Percentiles rank a stretch among this genome's conserved stretches.
Conservation (phyloP, 2,888 invertebrate genomes). For the Volucella zonaria region DNA sequence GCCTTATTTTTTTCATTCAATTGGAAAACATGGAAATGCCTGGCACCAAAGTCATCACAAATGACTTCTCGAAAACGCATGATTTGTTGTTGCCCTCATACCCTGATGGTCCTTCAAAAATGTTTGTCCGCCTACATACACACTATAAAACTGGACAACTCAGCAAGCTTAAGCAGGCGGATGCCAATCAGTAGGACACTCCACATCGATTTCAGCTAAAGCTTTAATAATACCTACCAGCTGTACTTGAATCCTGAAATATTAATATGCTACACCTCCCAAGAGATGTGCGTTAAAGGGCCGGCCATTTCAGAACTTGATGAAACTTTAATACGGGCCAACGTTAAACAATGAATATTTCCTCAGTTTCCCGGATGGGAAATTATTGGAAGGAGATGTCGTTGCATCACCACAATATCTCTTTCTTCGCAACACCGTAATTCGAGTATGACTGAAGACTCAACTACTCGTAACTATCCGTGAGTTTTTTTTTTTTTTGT, state of each 20-base stretch:
- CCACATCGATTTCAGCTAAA: constrained; percentile 52
- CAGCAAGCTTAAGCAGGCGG: not conserved
- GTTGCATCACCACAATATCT: not conserved
- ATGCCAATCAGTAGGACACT: constrained; percentile 10
- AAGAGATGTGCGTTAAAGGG: too few relatives aligned
- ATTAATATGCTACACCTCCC: constrained; percentile 16
- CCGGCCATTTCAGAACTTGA: constrained; percentile 36
- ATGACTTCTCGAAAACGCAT: not conserved
- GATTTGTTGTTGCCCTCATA: not conserved
- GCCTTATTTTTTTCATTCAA: too few relatives aligned
- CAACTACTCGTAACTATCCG: constrained; percentile 39
- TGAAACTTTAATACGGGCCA: constrained; percentile 57
- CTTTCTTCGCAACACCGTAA: not conserved
- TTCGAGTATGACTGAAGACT: not conserved
- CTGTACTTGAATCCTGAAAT: constrained; percentile 34
- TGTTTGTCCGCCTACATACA: constrained; percentile 8
- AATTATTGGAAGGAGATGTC: not conserved
- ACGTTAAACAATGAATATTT: constrained; percentile 42
- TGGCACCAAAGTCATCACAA: too few relatives aligned
- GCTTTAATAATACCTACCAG: constrained; percentile 36
- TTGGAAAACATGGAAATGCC: too few relatives aligned
- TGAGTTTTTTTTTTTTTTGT: constrained; percentile 16
- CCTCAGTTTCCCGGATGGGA: not conserved
- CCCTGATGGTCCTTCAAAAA: not conserved
- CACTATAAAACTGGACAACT: not conserved